Evolutionary conservation across 2,797 vertebrate genomes (phyloP).

Genomic region (Macropus fuliginosus): DNA sequence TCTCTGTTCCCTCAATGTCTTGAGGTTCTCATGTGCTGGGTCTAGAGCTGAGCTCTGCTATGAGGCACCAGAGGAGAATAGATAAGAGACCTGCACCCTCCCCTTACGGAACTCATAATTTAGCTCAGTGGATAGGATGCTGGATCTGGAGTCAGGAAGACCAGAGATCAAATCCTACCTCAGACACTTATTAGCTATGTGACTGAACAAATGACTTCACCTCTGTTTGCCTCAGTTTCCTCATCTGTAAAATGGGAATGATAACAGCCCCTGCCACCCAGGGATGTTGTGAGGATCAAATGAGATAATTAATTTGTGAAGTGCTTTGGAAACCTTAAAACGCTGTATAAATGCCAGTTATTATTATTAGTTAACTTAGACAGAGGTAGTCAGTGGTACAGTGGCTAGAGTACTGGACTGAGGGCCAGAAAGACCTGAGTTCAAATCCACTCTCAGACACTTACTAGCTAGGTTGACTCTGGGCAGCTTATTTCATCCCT

Average conservation of each 20-base stretch:
- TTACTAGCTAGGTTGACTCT: neutral
- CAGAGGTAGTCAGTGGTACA: too few relatives aligned
- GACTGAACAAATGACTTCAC: neutral
- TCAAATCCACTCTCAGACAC: neutral
- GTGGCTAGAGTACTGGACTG: neutral
- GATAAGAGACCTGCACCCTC: neutral
- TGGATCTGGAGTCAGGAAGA: neutral
- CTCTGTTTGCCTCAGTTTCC: neutral
- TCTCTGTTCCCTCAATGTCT: neutral
- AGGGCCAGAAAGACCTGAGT: neutral
- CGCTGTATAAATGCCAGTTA: neutral
- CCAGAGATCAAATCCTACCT: neutral
- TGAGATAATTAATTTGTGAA: neutral
- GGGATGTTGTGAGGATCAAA: neutral
- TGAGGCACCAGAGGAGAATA: neutral
- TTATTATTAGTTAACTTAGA: neutral
- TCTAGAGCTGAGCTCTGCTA: neutral
- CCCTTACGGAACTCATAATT: neutral
- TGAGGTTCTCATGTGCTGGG: neutral
- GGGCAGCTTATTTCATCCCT: neutral
- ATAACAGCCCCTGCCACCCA: neutral
- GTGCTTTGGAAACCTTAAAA: neutral
- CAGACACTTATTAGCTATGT: neutral
- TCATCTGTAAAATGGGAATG: neutral
- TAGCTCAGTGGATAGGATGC: neutral